Conservation (phyloP, 2,888 invertebrate genomes). For the Lithophane ornitopus region DNA sequence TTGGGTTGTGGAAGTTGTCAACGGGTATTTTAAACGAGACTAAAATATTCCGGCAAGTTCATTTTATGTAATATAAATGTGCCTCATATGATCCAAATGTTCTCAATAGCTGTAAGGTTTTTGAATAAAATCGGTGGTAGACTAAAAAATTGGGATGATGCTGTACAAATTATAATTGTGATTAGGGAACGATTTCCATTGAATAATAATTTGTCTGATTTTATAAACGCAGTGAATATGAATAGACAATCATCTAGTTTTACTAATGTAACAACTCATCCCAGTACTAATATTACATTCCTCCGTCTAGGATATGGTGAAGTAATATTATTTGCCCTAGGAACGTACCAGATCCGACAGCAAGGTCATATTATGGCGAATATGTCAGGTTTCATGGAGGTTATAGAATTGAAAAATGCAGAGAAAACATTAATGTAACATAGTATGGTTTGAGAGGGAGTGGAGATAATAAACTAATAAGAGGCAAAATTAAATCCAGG, state of each 20-base stretch:
- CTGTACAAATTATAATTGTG: constrained; percentile 21
- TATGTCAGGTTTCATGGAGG: constrained; percentile 1
- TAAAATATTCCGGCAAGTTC: constrained; percentile 19
- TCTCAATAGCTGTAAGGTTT: constrained; percentile 37
- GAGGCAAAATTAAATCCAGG: constrained; percentile 16
- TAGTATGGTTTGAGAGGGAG: constrained; percentile 17
- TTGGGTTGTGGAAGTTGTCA: background rate
- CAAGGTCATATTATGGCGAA: background rate
- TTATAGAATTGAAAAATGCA: background rate
- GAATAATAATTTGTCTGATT: constrained; percentile 11
- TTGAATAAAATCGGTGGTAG: constrained; percentile 42
- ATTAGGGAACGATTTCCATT: constrained; percentile 20
- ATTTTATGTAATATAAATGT: constrained; percentile 39
- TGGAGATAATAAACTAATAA: background rate
- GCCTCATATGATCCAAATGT: constrained; percentile 33
- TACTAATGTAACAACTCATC: background rate
- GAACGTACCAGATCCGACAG: background rate
- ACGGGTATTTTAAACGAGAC: background rate
- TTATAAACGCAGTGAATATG: background rate
- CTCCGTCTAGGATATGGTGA: background rate
- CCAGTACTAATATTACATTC: background rate
- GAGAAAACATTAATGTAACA: constrained; percentile 1
- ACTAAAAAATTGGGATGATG: constrained; percentile 38
- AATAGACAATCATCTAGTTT: background rate
- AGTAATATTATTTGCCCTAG: background rate